Conservation (phyloP, 2,797 vertebrate genomes). For the Pangasius macronema region DNA sequence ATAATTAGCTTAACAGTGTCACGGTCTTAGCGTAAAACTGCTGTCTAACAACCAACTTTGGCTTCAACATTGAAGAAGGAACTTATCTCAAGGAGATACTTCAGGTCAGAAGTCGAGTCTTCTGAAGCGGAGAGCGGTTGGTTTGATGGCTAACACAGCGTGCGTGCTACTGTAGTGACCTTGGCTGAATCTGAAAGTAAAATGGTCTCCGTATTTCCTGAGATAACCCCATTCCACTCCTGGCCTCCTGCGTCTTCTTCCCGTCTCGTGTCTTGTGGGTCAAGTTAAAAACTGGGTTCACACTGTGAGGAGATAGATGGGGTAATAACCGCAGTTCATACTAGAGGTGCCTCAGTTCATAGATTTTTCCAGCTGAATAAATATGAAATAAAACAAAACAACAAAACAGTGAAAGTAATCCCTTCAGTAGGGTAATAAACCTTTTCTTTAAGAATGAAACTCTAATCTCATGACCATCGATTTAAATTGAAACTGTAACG, state of each 20-base stretch:
- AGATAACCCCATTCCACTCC: neutral
- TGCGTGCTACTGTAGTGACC: neutral
- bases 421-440: no score
- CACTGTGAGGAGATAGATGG: neutral
- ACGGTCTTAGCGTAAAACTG: neutral
- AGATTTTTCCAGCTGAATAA: neutral
- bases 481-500: no score
- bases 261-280: neutral
- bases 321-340: neutral
- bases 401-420: no score
- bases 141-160: neutral
- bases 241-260: neutral
- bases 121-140: neutral
- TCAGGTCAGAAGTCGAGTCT: neutral
- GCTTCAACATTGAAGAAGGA: no score
- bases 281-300: neutral
- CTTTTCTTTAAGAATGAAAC: no score
- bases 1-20: neutral
- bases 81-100: neutral
- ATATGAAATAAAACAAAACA: neutral
- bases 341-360: neutral
- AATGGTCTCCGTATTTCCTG: neutral
- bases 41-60: neutral
- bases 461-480: no score
- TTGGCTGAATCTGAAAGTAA: neutral